These are phyloP conservation scores for Etheostoma spectabile DNA, from an alignment of 2,113 vertebrate species.

Conservation along the genomic window DNA sequence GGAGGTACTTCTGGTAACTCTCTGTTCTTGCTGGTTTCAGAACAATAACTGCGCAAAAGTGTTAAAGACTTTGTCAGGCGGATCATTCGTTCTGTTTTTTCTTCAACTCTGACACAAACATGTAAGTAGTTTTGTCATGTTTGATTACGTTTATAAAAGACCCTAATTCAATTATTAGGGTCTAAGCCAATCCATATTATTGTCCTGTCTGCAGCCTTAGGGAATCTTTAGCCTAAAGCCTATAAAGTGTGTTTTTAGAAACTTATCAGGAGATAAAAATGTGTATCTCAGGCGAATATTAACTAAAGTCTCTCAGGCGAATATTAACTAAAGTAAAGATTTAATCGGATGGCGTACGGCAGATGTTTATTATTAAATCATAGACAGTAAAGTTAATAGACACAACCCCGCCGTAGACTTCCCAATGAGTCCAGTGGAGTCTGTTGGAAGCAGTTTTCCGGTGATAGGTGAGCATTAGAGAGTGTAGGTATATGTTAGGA, in stretches of 20 bases:
- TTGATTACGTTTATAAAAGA: background rate
- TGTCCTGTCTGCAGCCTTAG: background rate
- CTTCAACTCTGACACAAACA: background rate
- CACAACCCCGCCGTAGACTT: too few species aligned
- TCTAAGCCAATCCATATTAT: too few species aligned
- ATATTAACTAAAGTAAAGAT: too few species aligned
- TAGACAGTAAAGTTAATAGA: too few species aligned
- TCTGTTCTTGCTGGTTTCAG: background rate
- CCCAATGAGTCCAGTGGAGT: too few species aligned
- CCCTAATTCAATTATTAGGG: fast-evolving
- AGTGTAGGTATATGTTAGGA: too few species aligned
- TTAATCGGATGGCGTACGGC: too few species aligned
- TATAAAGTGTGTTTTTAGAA: background rate
- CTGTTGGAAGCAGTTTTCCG: too few species aligned
- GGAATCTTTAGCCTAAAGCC: background rate
- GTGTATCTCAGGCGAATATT: too few species aligned
- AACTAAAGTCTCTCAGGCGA: too few species aligned
- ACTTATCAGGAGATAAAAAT: background rate
- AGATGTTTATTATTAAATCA: too few species aligned
- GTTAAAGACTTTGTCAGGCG: fast-evolving
- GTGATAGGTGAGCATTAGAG: too few species aligned
- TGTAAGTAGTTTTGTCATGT: background rate
- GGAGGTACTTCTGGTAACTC: constrained; percentile 8
- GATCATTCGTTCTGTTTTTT: background rate
- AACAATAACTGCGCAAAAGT: background rate